These are phyloP conservation scores for Kradibia gibbosae DNA, from an alignment of 1,140 invertebrate species.

Conservation along the genomic window DNA sequence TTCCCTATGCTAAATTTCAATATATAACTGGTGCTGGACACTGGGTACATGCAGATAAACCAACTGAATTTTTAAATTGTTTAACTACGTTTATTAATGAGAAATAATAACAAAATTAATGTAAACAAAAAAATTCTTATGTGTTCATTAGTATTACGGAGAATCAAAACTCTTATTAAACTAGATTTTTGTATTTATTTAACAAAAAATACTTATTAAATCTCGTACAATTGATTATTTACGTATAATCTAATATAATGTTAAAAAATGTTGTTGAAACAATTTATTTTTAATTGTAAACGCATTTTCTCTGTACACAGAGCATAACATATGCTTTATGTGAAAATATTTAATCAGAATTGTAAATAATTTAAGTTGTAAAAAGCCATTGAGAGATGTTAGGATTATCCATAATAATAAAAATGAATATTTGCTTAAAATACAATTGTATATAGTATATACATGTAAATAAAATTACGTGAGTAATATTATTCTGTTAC, in stretches of 20 bases:
- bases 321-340: slow-evolving; percentile 30
- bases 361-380: slow-evolving; percentile 52
- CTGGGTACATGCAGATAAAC: slow-evolving; percentile 94
- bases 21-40: slow-evolving; percentile 88
- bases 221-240: slow-evolving; percentile 50
- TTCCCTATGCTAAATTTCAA: slow-evolving; percentile 82
- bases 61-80: slow-evolving; percentile 82
- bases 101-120: slow-evolving; percentile 40
- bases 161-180: slow-evolving; percentile 29
- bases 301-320: slow-evolving; percentile 36
- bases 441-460: slow-evolving; percentile 49
- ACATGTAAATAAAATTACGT: slow-evolving; percentile 50
- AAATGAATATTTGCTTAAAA: slow-evolving; percentile 41
- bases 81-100: slow-evolving; percentile 66
- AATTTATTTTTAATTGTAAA: slow-evolving; percentile 50
- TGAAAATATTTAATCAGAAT: slow-evolving; percentile 49
- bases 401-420: slow-evolving; percentile 39
- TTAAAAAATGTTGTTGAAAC: slow-evolving; percentile 34
- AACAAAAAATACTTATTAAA: neutral
- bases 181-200: slow-evolving; percentile 8
- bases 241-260: slow-evolving; percentile 45
- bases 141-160: slow-evolving; percentile 49
- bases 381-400: slow-evolving; percentile 29
- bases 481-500: slow-evolving; percentile 21
- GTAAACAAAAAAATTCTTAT: slow-evolving; percentile 32